A percentile compares a stretch with the other conserved stretches of the same genome.
These are phyloP conservation scores for Sericinus montela DNA, from an alignment of 2,888 invertebrate genomes.

Conservation along the genomic window DNA sequence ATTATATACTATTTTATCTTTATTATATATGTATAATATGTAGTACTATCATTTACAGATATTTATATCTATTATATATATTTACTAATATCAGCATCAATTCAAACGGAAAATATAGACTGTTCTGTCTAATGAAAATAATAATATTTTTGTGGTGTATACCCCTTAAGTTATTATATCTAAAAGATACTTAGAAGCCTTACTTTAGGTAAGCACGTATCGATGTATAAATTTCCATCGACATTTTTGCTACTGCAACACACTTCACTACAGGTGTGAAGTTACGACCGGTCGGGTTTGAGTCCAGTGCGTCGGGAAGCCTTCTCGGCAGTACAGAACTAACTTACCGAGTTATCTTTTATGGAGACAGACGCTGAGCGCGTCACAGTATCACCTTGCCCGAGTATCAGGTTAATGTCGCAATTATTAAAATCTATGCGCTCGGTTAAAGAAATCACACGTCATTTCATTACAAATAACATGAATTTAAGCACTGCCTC, in stretches of 20 bases:
- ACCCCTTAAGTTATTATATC: too few species aligned
- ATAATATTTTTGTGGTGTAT: too few species aligned
- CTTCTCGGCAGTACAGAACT: constrained; percentile 41
- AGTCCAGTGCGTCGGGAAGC: constrained; percentile 49
- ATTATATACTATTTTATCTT: too few species aligned
- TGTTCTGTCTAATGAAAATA: too few species aligned
- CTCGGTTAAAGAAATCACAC: constrained; percentile 3
- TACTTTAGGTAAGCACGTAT: neutral
- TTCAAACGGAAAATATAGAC: too few species aligned
- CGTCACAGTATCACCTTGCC: constrained; percentile 20
- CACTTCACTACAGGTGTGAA: constrained; percentile 54
- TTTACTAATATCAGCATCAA: too few species aligned
- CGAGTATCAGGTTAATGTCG: constrained; percentile 25
- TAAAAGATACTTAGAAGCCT: too few species aligned
- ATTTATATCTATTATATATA: too few species aligned
- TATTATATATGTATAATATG: too few species aligned
- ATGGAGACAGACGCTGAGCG: constrained; percentile 8
- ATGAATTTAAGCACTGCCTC: neutral
- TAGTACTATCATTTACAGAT: too few species aligned
- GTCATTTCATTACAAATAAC: constrained; percentile 2
- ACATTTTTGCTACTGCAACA: constrained; percentile 21
- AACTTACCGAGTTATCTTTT: constrained; percentile 19
- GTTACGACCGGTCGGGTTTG: constrained; percentile 62
- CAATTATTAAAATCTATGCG: constrained; percentile 9
- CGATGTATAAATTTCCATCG: constrained; percentile 28